Evolutionary conservation across 2,113 vertebrate genomes (phyloP).

Genomic region (Emydocephalus ijimae): DNA sequence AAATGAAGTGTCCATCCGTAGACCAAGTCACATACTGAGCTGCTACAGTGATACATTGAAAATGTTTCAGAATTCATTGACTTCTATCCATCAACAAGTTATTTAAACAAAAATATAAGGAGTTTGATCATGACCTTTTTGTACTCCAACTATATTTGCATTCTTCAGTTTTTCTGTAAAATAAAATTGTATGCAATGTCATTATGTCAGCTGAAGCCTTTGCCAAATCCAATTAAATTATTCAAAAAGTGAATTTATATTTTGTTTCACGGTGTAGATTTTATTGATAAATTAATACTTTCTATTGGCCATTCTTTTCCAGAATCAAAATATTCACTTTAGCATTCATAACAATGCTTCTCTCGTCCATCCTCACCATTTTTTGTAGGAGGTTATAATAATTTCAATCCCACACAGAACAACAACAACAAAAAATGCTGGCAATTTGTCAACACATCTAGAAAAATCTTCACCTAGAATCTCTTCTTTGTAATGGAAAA

Average conservation of each 20-base stretch:
- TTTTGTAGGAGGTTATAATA: slow-evolving; percentile 61
- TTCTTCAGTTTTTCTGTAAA: background rate
- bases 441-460: slow-evolving; percentile 65
- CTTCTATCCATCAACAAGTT: background rate
- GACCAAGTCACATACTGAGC: background rate
- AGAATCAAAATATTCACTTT: slow-evolving; percentile 56
- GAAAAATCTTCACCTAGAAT: slow-evolving; percentile 69
- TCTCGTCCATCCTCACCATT: slow-evolving; percentile 51
- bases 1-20: background rate
- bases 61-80: background rate
- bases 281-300: slow-evolving; percentile 36
- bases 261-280: background rate
- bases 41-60: background rate
- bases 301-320: slow-evolving; percentile 46
- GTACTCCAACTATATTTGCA: background rate
- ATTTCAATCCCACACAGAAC: slow-evolving; percentile 64
- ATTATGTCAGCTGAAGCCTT: background rate
- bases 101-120: background rate
- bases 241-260: background rate
- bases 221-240: background rate
- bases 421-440: slow-evolving; percentile 46
- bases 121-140: background rate
- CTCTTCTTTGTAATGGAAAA: slow-evolving; percentile 64
- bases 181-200: background rate
- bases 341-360: slow-evolving; percentile 32